Percentiles rank a stretch among this genome's conserved stretches.
Conservation (phyloP, 2,888 invertebrate species). For the Dromius quadrimaculatus region DNA sequence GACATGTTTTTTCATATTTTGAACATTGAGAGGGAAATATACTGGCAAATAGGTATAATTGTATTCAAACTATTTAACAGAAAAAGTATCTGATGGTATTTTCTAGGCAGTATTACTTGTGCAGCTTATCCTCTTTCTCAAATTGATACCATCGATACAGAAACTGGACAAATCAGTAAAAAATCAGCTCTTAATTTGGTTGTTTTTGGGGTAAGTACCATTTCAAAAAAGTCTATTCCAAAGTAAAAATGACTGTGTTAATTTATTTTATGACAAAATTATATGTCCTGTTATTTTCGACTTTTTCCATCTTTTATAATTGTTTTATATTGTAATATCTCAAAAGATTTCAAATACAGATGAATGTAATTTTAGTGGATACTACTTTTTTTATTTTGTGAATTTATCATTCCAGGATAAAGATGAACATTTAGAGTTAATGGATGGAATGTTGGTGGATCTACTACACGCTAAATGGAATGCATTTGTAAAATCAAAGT, state of each 20-base stretch:
- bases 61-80: too few relatives aligned
- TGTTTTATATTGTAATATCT: too few relatives aligned
- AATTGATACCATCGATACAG: slow-evolving; percentile 94
- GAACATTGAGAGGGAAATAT: slow-evolving; percentile 95
- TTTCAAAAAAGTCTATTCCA: background rate
- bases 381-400: too few relatives aligned
- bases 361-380: slow-evolving; percentile 38
- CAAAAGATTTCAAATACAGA: slow-evolving; percentile 4
- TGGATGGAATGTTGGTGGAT: slow-evolving; percentile 95
- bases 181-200: slow-evolving; percentile 95
- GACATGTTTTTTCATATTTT: slow-evolving; percentile 98
- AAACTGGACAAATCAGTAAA: slow-evolving; percentile 93
- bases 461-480: slow-evolving; percentile 98
- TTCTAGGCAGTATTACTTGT: slow-evolving; percentile 86
- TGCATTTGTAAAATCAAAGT: slow-evolving; percentile 93
- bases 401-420: slow-evolving; percentile 92
- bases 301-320: too few relatives aligned
- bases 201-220: slow-evolving; percentile 92
- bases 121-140: slow-evolving; percentile 96
- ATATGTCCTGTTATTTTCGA: too few relatives aligned
- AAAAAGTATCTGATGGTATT: background rate
- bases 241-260: background rate
- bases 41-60: slow-evolving; percentile 94
- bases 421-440: slow-evolving; percentile 92
- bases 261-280: too few relatives aligned